phyloP scores from a whole-genome alignment of 2,113 vertebrate genomes.

The Hucho hucho region DNA sequence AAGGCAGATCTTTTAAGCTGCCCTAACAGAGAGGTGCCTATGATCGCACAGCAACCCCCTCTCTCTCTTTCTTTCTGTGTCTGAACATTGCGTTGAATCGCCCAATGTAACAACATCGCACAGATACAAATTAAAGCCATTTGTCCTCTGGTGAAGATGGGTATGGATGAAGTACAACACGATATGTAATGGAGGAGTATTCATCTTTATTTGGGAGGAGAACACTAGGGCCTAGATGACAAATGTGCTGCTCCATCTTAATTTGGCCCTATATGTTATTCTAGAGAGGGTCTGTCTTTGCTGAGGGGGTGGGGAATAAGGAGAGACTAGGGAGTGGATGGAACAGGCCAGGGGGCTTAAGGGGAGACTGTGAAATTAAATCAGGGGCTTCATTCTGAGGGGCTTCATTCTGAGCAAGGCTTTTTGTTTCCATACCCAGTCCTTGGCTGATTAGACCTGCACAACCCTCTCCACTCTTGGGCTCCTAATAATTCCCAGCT shows the following conservation, averaged over 20 bases:
- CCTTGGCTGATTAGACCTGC: slow-evolving; percentile 33
- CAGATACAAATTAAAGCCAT: slow-evolving; percentile 59
- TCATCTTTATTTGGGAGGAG: slow-evolving; percentile 69
- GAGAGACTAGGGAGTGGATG: slow-evolving; percentile 16
- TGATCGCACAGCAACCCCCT: background rate
- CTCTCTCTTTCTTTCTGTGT: background rate
- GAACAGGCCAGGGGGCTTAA: background rate
- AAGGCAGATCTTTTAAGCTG: background rate
- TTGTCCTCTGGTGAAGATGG: slow-evolving; percentile 63
- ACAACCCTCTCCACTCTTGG: background rate
- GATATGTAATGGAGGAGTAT: slow-evolving; percentile 58
- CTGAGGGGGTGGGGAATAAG: slow-evolving; percentile 22
- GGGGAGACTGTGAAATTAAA: slow-evolving; percentile 18
- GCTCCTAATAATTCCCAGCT: background rate
- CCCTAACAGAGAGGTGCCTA: background rate
- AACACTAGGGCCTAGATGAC: slow-evolving; percentile 49
- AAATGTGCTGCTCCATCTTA: slow-evolving; percentile 56
- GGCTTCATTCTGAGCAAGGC: slow-evolving; percentile 22
- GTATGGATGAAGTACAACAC: slow-evolving; percentile 52
- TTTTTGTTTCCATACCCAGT: slow-evolving; percentile 26
- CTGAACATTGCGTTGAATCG: slow-evolving; percentile 1
- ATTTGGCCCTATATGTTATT: slow-evolving; percentile 44
- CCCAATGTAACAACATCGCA: slow-evolving; percentile 7
- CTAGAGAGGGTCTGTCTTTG: slow-evolving; percentile 33
- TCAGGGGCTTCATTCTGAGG: slow-evolving; percentile 28